A percentile compares a stretch with the other conserved stretches of the same genome.
Conservation (phyloP, 2,888 invertebrate genomes). For the Scaptodrosophila latifasciaeformis region DNA sequence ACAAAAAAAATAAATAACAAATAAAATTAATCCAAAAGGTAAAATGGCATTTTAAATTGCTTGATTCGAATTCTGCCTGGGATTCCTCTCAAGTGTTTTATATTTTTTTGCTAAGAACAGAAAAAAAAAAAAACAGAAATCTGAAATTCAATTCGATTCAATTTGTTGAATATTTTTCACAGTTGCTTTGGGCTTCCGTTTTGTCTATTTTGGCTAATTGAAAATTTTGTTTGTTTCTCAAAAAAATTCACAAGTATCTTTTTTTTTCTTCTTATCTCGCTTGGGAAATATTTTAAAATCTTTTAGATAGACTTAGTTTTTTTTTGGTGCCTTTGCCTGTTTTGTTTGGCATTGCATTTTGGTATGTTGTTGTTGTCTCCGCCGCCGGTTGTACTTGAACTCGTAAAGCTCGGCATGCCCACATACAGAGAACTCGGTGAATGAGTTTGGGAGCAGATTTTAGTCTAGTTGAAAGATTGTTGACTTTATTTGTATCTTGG, state of each 20-base stretch:
- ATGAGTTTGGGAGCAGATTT: no score
- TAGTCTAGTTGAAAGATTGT: no score
- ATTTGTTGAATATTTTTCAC: slow-evolving; percentile 24
- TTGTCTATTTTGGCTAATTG: slow-evolving; percentile 37
- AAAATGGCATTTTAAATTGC: no score
- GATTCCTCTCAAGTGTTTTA: no score
- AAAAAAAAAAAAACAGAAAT: slow-evolving; percentile 2
- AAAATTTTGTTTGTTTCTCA: slow-evolving; percentile 39
- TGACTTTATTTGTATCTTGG: no score
- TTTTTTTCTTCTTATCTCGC: slow-evolving; percentile 23
- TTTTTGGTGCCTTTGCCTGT: no score
- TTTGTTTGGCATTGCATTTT: slow-evolving; percentile 36
- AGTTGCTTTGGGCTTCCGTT: slow-evolving; percentile 18
- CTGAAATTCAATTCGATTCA: no score
- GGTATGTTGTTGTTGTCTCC: slow-evolving; percentile 19
- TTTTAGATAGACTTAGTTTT: no score
- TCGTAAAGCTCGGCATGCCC: slow-evolving; percentile 31
- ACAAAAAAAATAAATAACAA: no score
- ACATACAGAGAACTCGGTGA: neutral
- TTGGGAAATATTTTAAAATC: slow-evolving; percentile 22
- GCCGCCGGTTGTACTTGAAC: slow-evolving; percentile 63
- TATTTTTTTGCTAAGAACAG: slow-evolving; percentile 20
- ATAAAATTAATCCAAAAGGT: no score
- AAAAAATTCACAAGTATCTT: slow-evolving; percentile 29
- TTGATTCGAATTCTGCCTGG: no score